Evolutionary conservation across 2,113 vertebrate species (phyloP).

Genomic region (Chiloscyllium plagiosum): DNA sequence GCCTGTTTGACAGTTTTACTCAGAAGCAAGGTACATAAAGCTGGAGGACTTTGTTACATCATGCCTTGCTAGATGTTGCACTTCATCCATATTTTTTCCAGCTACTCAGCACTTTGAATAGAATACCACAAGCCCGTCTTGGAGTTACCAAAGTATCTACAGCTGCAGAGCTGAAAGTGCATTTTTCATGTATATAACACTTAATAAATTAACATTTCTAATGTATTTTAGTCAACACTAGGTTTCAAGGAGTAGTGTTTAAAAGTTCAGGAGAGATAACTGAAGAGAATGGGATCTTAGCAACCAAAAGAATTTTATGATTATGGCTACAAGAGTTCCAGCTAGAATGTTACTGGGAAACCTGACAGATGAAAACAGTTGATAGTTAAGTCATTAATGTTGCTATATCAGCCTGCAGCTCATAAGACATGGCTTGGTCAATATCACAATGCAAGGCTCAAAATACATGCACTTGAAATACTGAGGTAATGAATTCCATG

Average conservation of each 20-base stretch:
- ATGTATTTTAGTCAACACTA: background rate
- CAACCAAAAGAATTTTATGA: background rate
- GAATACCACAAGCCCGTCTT: too few species aligned
- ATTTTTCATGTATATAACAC: background rate
- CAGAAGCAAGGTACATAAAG: too few species aligned
- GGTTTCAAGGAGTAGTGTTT: background rate
- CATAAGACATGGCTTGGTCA: background rate
- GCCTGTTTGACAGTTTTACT: too few species aligned
- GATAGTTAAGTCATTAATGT: background rate
- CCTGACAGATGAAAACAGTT: background rate
- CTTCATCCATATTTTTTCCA: too few species aligned
- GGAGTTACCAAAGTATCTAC: too few species aligned
- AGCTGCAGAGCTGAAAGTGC: background rate
- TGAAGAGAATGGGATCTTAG: background rate
- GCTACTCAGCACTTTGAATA: too few species aligned
- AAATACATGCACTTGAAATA: too few species aligned
- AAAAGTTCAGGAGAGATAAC: background rate
- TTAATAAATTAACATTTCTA: background rate
- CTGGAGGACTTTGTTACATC: too few species aligned
- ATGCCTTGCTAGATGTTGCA: too few species aligned
- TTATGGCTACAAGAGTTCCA: background rate
- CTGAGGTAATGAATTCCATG: too few species aligned
- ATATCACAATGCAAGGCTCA: too few species aligned
- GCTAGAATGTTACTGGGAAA: background rate
- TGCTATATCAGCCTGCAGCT: background rate